phyloP scores from a whole-genome alignment of 2,888 invertebrate genomes.

The Stenolophus ochropezus region DNA sequence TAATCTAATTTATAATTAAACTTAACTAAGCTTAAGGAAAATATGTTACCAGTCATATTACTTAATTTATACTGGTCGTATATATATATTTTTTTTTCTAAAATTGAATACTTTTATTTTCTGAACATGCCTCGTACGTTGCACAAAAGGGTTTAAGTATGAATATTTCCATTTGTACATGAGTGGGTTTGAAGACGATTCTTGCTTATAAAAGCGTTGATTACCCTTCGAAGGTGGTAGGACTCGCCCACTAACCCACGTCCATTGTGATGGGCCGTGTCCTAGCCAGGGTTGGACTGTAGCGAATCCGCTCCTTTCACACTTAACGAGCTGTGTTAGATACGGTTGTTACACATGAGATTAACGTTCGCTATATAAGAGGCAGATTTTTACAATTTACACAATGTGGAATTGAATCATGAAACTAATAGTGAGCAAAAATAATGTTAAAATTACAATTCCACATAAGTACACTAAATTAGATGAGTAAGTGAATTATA shows the following conservation, averaged over 20 bases:
- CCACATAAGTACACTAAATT: too few species aligned
- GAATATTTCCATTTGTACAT: not conserved
- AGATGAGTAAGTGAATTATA: too few species aligned
- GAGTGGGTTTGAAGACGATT: not conserved
- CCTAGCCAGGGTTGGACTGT: constrained; percentile 23
- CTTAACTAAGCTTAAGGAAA: too few species aligned
- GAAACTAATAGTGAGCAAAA: too few species aligned
- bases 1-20: too few species aligned
- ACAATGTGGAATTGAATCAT: not conserved
- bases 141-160: too few species aligned
- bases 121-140: too few species aligned
- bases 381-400: not conserved
- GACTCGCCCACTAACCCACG: constrained; percentile 14
- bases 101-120: too few species aligned
- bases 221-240: not conserved
- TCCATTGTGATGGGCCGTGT: not conserved
- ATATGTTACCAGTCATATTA: too few species aligned
- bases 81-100: too few species aligned
- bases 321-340: constrained; percentile 9
- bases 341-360: constrained; percentile 16
- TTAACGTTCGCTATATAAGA: not conserved
- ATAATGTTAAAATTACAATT: too few species aligned
- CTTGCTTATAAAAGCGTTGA: not conserved
- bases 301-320: constrained; percentile 27
- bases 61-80: too few species aligned